Conservation (phyloP, 2,797 vertebrate genomes). For the Parambassis ranga region DNA sequence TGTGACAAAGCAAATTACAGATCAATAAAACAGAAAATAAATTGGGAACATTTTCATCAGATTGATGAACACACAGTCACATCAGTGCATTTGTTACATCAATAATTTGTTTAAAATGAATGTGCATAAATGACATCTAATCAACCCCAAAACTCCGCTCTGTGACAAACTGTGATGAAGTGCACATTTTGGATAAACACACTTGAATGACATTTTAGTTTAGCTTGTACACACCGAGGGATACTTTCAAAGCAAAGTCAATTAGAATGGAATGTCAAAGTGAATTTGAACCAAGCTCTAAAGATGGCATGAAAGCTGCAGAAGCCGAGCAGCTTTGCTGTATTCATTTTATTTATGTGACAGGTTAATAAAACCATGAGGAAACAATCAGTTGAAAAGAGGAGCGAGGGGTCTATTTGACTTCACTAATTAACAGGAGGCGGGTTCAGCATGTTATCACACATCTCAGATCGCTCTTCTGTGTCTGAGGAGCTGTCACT, state of each 20-base stretch:
- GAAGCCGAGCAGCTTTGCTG: background rate
- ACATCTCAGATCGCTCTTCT: conserved; percentile 14
- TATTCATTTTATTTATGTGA: conserved; percentile 3
- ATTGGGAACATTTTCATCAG: conserved; percentile 8
- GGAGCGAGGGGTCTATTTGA: background rate
- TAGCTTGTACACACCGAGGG: background rate
- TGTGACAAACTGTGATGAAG: background rate
- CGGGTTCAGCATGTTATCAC: conserved; percentile 25
- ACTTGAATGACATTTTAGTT: background rate
- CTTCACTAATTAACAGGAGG: conserved; percentile 27
- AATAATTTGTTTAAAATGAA: background rate
- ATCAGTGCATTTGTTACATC: conserved; percentile 5
- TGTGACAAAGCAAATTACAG: conserved; percentile 11
- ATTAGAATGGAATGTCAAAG: conserved; percentile 1
- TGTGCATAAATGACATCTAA: background rate
- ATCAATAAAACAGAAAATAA: conserved; percentile 9
- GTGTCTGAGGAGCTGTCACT: conserved; percentile 50
- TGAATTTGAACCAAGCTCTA: background rate
- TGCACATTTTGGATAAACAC: background rate
- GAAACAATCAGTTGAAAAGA: background rate
- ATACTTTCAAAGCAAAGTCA: conserved; percentile 7
- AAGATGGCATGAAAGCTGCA: background rate
- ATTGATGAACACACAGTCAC: conserved; percentile 4
- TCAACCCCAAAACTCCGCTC: background rate
- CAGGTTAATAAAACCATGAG: background rate